Conservation (phyloP, 1,140 invertebrate genomes). For the Thrips palmi region DNA sequence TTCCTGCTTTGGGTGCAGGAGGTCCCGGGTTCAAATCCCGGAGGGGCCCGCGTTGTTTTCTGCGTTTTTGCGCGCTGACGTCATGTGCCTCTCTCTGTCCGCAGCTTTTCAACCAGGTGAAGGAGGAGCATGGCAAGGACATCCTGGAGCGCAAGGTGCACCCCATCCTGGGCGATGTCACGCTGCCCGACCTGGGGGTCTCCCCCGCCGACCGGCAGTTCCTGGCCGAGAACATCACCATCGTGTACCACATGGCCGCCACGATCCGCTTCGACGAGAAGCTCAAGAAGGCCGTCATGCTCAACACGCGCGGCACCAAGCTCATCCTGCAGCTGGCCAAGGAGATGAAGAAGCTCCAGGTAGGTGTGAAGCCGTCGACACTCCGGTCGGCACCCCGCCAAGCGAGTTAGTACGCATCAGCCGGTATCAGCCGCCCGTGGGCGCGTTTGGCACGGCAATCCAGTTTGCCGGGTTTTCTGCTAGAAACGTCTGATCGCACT, state of each 20-base stretch:
- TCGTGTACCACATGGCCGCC: constrained; percentile 83
- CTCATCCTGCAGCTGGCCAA: constrained; percentile 51
- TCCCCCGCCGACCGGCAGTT: constrained; percentile 42
- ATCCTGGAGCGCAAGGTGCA: constrained; percentile 43
- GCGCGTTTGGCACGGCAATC: no score
- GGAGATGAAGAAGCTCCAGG: constrained; percentile 50
- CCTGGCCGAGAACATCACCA: constrained; percentile 47
- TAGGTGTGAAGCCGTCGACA: constrained; percentile 14
- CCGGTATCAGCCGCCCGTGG: no score
- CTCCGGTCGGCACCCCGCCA: not conserved
- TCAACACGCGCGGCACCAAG: constrained; percentile 59
- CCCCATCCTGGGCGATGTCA: constrained; percentile 61
- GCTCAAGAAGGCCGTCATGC: constrained; percentile 47
- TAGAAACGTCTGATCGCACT: no score
- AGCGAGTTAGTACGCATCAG: no score
- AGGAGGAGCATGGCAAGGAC: constrained; percentile 31
- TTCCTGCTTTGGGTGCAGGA: no score
- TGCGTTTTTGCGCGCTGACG: not conserved
- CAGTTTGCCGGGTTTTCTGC: no score
- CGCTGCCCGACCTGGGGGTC: constrained; percentile 51
- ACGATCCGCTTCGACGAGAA: constrained; percentile 66
- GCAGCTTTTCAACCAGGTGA: constrained; percentile 59
- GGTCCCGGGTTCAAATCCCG: no score
- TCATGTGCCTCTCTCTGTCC: constrained; percentile 17
- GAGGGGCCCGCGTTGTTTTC: no score